Evolutionary conservation across 2,113 vertebrate species (phyloP), one percentile per base, ranked within the genome.

Genomic region (Telmatochromis brichardi): DNA sequence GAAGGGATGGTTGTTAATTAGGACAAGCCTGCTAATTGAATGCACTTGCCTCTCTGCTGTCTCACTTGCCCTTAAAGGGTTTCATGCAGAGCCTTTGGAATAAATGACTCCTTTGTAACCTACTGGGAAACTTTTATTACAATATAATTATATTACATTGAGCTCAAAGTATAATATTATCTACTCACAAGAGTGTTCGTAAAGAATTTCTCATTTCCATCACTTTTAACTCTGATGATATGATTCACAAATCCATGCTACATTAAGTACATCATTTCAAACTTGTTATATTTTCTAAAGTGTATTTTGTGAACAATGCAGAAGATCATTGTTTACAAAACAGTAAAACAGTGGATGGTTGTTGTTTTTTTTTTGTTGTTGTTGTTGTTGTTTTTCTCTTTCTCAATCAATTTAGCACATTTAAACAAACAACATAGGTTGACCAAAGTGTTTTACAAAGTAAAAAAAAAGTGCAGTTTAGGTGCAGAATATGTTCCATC

Each of bases 1-100:
- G 65, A 93, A 88, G 78, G 83, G 89, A 86, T 37, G 57, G 54
- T 89, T 82, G 88, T 88, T 94, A 91, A 94, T 95, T 94, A 94
- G 90, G 85, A 51, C 87, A 28, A 57, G 79, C n/a, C 51, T 81
- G 79, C 86, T 94, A 93, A 94, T 93, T 94, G 90, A 93, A 91
- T 91, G 89, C 47, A 90, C 95, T 93, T 94, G 88, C 89, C 78
- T 94, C 85, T 23, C 81, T 81, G 88, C 81, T 68, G 83, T 92
- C 87, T 94, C 55, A 40, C 86, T 78, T 86, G 71, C 84, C 90
- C 85, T 90, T 19, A 84, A 83, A 86, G 60, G 60, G 23, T 80
- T 83, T 83, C 80, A 88, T 23, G n/a, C 35, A 31, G 57, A 86
- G 84, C 60, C 73, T 86, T 83, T n/a, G 37, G 17, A 87, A 89